Conservation (phyloP, 2,888 invertebrate genomes). For the Hydriomena furcata region DNA sequence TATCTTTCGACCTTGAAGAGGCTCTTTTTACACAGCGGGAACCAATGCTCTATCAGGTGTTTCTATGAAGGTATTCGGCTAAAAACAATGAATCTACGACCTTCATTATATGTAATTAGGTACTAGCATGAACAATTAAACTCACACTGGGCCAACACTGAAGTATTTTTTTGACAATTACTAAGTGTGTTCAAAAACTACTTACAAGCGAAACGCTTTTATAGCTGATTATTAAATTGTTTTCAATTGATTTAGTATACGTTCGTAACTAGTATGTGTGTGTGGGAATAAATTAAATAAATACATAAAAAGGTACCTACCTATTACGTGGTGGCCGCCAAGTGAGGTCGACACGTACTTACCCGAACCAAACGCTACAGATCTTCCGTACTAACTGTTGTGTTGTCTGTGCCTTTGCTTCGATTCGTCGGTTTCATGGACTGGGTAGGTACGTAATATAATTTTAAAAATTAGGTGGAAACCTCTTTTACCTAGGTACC, state of each 20-base stretch:
- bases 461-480: too few species aligned
- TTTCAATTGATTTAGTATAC: slow-evolving; percentile 27
- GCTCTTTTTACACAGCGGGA: slow-evolving; percentile 48
- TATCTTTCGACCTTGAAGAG: slow-evolving; percentile 43
- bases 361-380: slow-evolving; percentile 3
- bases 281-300: slow-evolving; percentile 60
- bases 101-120: slow-evolving; percentile 68
- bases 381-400: slow-evolving; percentile 2
- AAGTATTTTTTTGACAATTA: slow-evolving; percentile 1
- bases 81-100: slow-evolving; percentile 71
- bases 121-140: slow-evolving; percentile 59
- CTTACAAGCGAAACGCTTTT: background rate
- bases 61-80: slow-evolving; percentile 44
- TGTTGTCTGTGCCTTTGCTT: slow-evolving; percentile 6
- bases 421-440: background rate
- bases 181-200: too few species aligned
- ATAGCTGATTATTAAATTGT: slow-evolving; percentile 10
- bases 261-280: slow-evolving; percentile 27
- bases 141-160: slow-evolving; percentile 34
- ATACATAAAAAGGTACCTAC: slow-evolving; percentile 41
- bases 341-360: slow-evolving; percentile 59
- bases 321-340: slow-evolving; percentile 56
- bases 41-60: slow-evolving; percentile 48
- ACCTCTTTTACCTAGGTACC: too few species aligned
- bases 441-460: too few species aligned